Evolutionary conservation across 2,888 invertebrate genomes (phyloP), one percentile per base, ranked within the genome.

Genomic region (Drosophila lutescens): DNA sequence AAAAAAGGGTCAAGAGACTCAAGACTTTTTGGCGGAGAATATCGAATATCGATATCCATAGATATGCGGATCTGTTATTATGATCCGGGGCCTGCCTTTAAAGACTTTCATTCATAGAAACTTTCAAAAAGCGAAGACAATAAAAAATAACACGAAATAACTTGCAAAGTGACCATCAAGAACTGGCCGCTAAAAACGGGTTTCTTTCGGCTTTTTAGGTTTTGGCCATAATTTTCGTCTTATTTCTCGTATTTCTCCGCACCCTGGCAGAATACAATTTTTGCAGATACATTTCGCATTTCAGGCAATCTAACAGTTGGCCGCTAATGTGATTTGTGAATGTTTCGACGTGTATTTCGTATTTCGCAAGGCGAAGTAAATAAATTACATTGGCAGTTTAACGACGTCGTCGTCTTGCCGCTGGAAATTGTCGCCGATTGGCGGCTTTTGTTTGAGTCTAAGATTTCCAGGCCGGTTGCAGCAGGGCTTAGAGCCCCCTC

Each of bases 91-190:
- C 36, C 53, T 15, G 47, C 56, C 59, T 47, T 72, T 30, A 47
- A 61, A 67, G 86, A 87, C 83, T 83, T 83, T 83, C 83, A 83
- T 83, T 83, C 88, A 83, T 87, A 76, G 88, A 88, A 87, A 83
- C 88, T 87, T 83, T 83, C 83, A 82, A 87, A 51, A 55, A 50
- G 34, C 47, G 68, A 67, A 49, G 60, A 63, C 59, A 67, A 69
- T n/a, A 17, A 26, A 30, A 44, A n/a, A 51, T 23, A 47, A 36
- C 17, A 56, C 34, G 13, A 60, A 59, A 59, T 41, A 56, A 59
- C 57, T 43, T 41, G 1, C 65, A 60, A 65, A 73, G 53, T 76
- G 74, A 67, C 77, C 70, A 78, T 57, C 76, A 63, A 83, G 81
- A 86, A 81, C 63, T 74, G 51, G 57, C 70, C 38, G 47, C 15